Percentiles rank a stretch among this genome's conserved stretches.
phyloP scores from a whole-genome alignment of 2,888 invertebrate species.

The Desoria tigrina region DNA sequence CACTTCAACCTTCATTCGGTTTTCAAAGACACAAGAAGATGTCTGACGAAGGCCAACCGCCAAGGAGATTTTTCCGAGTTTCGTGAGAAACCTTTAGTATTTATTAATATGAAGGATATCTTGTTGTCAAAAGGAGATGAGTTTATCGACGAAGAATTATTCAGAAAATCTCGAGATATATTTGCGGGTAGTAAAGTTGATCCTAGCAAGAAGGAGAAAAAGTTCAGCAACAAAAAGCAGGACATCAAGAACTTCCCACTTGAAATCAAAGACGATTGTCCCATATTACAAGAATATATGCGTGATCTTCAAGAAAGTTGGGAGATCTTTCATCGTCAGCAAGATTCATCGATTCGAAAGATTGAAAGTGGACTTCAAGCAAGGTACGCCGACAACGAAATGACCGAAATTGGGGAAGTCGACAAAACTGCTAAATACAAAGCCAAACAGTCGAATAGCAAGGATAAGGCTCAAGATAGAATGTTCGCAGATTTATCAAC shows the following conservation, averaged over 20 bases:
- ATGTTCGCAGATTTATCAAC: background rate
- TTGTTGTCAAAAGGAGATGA: background rate
- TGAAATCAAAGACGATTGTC: constrained; percentile 6
- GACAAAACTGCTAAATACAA: no score
- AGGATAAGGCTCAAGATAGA: background rate
- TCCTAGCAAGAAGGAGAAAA: background rate
- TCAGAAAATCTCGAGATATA: background rate
- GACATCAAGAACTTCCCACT: background rate
- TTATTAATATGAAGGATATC: background rate
- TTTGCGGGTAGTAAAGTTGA: background rate
- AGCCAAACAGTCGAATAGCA: background rate
- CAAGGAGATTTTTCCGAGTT: background rate
- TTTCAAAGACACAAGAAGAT: constrained; percentile 9
- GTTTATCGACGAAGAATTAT: background rate
- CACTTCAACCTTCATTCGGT: background rate
- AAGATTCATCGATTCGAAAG: no score
- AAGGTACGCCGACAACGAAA: background rate
- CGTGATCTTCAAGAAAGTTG: constrained; percentile 26
- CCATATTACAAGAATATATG: constrained; percentile 28
- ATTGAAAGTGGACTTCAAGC: background rate
- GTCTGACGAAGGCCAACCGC: background rate
- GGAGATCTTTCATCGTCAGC: constrained; percentile 21
- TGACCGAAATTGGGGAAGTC: no score
- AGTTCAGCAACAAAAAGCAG: background rate
- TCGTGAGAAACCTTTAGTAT: background rate